phyloP scores from a whole-genome alignment of 2,888 invertebrate genomes.

The Aproaerema taeniolella region DNA sequence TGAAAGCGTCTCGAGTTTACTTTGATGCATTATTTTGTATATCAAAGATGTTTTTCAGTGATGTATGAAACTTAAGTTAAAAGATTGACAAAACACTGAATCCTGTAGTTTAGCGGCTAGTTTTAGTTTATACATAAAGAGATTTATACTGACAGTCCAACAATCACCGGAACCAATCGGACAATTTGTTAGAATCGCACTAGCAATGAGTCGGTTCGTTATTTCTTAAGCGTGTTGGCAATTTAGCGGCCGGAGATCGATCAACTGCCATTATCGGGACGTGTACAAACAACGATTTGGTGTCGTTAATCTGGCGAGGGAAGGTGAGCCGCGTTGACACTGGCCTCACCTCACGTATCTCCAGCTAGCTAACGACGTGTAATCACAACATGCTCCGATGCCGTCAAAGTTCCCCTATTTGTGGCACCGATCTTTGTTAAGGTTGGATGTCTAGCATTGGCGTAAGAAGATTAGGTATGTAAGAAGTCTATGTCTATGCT shows the following conservation, averaged over 20 bases:
- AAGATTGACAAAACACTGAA: no score
- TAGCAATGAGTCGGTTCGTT: constrained; percentile 52
- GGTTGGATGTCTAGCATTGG: no score
- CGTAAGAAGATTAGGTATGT: no score
- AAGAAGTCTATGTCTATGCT: no score
- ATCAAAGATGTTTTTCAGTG: no score
- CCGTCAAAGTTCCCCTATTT: no score
- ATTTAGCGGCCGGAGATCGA: constrained; percentile 67
- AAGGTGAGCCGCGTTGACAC: constrained; percentile 47
- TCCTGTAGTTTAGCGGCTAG: no score
- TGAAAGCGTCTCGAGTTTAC: constrained; percentile 24
- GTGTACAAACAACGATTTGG: constrained; percentile 76
- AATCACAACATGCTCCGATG: constrained; percentile 36
- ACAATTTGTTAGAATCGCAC: constrained; percentile 19
- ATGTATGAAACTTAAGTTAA: no score
- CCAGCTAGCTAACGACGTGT: constrained; percentile 55
- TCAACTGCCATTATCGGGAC: constrained; percentile 75
- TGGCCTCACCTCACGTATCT: constrained; percentile 65
- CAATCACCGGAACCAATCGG: constrained; percentile 7
- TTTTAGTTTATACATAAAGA: not conserved
- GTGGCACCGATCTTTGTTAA: no score
- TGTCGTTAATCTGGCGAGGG: constrained; percentile 66
- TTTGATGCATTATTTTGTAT: constrained; percentile 1
- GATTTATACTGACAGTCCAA: not conserved
- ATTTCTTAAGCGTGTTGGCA: constrained; percentile 65